Conservation (phyloP, 2,113 vertebrate species). For the Lanius collurio region DNA sequence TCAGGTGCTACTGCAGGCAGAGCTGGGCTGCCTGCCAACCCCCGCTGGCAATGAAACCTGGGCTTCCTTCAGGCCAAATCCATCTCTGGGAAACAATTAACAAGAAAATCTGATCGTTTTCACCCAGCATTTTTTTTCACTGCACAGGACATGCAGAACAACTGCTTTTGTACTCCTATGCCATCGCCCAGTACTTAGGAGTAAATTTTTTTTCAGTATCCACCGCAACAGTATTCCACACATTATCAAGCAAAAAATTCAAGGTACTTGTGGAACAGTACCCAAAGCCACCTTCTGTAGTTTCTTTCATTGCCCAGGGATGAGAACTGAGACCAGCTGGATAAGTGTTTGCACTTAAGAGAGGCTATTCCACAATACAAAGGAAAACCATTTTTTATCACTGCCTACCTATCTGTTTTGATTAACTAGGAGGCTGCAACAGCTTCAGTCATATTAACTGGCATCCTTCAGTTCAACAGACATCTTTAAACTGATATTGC, state of each 20-base stretch:
- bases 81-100: neutral
- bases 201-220: neutral
- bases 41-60: neutral
- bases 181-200: neutral
- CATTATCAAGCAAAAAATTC: neutral
- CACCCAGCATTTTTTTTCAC: neutral
- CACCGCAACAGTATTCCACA: neutral
- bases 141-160: neutral
- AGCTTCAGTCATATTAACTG: neutral
- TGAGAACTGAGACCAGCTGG: neutral
- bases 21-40: neutral
- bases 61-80: neutral
- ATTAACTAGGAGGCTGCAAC: neutral
- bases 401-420: neutral
- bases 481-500: neutral
- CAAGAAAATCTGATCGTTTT: neutral
- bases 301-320: neutral
- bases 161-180: neutral
- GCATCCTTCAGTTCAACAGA: neutral
- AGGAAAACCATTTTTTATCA: neutral
- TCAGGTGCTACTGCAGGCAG: rapidly evolving
- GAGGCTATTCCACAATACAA: neutral
- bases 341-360: neutral
- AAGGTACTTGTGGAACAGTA: neutral
- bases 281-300: neutral